Evolutionary conservation across 2,113 vertebrate species (phyloP).

Genomic region (Gopherus flavomarginatus): DNA sequence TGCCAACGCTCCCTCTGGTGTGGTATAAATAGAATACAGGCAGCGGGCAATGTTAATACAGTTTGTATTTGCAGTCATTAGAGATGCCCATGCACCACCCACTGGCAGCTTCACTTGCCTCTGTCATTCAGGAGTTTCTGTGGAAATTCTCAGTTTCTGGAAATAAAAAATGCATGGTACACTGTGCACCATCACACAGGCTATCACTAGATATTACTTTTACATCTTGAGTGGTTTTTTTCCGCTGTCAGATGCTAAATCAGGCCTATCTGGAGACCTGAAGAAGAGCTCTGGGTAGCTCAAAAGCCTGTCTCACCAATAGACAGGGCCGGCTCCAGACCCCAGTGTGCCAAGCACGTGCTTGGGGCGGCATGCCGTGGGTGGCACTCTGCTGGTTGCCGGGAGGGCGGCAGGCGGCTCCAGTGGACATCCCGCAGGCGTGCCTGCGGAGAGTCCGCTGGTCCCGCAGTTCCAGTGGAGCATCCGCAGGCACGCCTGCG

Average conservation of each 20-base stretch:
- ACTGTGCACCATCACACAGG: neutral
- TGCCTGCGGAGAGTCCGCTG: no score
- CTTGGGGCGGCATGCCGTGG: no score
- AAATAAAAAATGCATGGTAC: neutral
- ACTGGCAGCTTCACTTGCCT: conserved; percentile 62
- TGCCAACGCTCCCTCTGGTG: conserved; percentile 75
- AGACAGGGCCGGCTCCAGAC: neutral
- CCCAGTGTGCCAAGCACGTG: no score
- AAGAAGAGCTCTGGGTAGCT: neutral
- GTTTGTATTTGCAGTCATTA: conserved; percentile 46
- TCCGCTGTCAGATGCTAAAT: neutral
- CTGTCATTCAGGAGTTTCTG: conserved; percentile 43
- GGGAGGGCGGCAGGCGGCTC: no score
- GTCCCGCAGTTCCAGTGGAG: no score
- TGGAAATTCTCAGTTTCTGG: conserved; percentile 4
- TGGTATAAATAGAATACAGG: conserved; percentile 73
- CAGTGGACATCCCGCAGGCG: no score
- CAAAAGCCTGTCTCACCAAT: neutral
- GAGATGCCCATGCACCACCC: conserved; percentile 75
- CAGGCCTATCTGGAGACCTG: neutral
- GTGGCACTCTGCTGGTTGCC: no score
- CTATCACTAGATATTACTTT: neutral
- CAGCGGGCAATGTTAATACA: neutral
- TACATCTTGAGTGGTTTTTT: neutral
- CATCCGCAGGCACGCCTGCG: no score